phyloP scores from a whole-genome alignment of 2,113 vertebrate genomes.

The Pelecanus crispus region DNA sequence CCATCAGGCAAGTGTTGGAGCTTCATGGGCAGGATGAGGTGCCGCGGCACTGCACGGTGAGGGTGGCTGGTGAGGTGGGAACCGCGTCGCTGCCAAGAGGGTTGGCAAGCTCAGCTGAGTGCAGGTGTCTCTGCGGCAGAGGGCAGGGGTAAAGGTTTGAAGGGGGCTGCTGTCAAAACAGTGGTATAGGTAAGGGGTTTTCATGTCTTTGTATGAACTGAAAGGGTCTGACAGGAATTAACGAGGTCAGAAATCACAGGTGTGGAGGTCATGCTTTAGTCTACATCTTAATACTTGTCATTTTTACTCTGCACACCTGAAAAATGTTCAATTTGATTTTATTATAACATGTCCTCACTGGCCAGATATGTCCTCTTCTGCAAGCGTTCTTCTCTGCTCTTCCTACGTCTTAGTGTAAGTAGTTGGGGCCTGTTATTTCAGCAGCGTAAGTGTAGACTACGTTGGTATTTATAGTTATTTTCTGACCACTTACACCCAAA shows the following conservation, averaged over 20 bases:
- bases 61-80: background rate
- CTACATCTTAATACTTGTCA: background rate
- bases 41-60: accelerated
- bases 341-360: background rate
- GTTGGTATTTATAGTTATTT: background rate
- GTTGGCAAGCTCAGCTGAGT: background rate
- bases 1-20: background rate
- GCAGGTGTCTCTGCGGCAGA: background rate
- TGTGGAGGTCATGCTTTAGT: background rate
- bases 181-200: background rate
- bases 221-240: background rate
- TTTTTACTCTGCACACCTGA: background rate
- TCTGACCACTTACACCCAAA: background rate
- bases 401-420: background rate
- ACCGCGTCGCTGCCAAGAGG: accelerated
- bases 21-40: background rate
- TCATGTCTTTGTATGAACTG: background rate
- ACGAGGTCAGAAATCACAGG: background rate
- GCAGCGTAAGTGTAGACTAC: background rate
- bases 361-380: background rate
- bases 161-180: background rate
- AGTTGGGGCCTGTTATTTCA: background rate
- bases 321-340: background rate
- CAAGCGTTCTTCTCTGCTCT: background rate
- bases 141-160: background rate